phyloP scores from a whole-genome alignment of 2,888 invertebrate genomes.

The Dynastes tityus region DNA sequence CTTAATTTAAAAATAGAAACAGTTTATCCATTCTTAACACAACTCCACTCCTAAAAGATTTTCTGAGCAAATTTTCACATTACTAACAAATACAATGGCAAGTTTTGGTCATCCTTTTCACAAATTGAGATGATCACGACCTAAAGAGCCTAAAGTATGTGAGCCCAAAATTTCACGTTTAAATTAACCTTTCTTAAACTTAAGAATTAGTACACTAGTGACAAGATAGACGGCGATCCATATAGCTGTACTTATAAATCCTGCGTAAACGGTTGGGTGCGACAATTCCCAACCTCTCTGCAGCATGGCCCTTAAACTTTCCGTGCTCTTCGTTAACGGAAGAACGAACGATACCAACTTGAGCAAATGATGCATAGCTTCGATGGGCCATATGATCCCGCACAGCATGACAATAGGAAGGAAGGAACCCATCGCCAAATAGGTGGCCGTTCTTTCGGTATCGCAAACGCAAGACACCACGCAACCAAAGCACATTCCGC shows the following conservation, averaged over 20 bases:
- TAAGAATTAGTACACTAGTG: slow-evolving; percentile 82
- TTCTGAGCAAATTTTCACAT: no score
- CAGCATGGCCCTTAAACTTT: slow-evolving; percentile 88
- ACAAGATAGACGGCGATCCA: slow-evolving; percentile 88
- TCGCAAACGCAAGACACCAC: slow-evolving; percentile 87
- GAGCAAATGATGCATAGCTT: slow-evolving; percentile 88
- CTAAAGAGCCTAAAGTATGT: no score
- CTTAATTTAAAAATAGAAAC: no score
- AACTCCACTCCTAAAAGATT: no score
- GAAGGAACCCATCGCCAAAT: slow-evolving; percentile 89
- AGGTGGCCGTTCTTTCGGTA: slow-evolving; percentile 88
- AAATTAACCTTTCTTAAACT: slow-evolving; percentile 80
- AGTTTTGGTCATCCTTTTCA: no score
- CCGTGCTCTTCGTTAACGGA: slow-evolving; percentile 91
- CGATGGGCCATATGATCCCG: slow-evolving; percentile 95
- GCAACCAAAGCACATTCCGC: slow-evolving; percentile 95
- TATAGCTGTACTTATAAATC: slow-evolving; percentile 83
- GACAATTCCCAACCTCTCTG: slow-evolving; percentile 87
- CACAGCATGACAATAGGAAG: slow-evolving; percentile 89
- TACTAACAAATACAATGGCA: no score
- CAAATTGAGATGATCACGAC: no score
- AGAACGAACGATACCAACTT: slow-evolving; percentile 78
- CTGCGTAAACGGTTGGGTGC: slow-evolving; percentile 83
- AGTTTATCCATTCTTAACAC: no score
- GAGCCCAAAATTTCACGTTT: no score